Evolutionary conservation across 2,797 vertebrate species (phyloP).

Genomic region (Chiroxiphia lanceolata): DNA sequence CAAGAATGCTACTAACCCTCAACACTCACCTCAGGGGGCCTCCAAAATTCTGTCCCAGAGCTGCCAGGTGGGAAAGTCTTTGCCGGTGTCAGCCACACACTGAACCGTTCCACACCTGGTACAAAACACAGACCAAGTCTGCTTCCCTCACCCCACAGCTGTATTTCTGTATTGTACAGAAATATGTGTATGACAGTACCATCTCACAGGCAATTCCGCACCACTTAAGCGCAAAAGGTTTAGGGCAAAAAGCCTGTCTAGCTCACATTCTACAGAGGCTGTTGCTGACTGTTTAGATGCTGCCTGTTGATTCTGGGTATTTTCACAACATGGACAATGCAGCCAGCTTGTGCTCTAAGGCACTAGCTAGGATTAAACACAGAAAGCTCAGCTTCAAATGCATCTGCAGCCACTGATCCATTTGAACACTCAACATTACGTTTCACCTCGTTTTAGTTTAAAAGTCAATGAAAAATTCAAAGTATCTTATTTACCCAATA

Average conservation of each 20-base stretch:
- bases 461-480: constrained; percentile 69
- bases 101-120: background rate
- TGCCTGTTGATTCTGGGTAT: background rate
- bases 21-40: background rate
- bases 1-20: background rate
- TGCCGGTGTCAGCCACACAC: background rate
- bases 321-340: background rate
- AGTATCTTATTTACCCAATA: constrained; percentile 60
- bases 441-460: constrained; percentile 65
- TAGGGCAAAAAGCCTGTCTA: background rate
- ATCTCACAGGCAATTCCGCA: background rate
- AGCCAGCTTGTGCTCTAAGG: background rate
- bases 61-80: background rate
- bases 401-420: constrained; percentile 44
- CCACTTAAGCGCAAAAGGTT: background rate
- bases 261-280: background rate
- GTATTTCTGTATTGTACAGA: background rate
- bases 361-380: background rate
- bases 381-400: constrained; percentile 14
- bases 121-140: background rate
- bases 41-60: background rate
- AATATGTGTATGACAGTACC: too few relatives aligned
- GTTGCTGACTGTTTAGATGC: background rate
- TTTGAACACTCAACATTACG: constrained; percentile 45
- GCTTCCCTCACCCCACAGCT: background rate